These are phyloP conservation scores for Propithecus coquereli DNA, from an alignment of 2,113 vertebrate genomes.

Conservation along the genomic window DNA sequence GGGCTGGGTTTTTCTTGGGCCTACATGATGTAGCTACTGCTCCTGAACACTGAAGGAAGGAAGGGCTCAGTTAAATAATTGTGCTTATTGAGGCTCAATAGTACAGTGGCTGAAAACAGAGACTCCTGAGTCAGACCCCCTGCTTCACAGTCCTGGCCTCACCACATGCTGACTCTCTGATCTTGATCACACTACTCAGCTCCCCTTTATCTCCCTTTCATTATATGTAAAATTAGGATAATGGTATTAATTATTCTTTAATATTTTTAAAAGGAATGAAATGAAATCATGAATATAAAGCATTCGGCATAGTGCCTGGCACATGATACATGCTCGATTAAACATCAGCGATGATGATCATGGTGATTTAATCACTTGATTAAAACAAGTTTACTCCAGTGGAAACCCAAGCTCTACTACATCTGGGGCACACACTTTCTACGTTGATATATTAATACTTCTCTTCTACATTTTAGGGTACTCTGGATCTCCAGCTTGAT, in stretches of 20 bases:
- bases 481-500: not conserved
- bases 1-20: not conserved
- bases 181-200: not conserved
- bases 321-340: not conserved
- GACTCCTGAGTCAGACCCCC: not conserved
- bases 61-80: not conserved
- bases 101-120: not conserved
- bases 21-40: not conserved
- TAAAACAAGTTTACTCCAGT: not conserved
- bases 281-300: not conserved
- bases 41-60: not conserved
- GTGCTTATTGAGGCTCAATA: not conserved
- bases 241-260: not conserved
- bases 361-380: not conserved
- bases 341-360: not conserved
- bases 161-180: not conserved
- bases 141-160: not conserved
- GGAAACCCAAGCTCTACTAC: not conserved
- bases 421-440: not conserved
- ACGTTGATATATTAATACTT: not conserved
- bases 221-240: not conserved
- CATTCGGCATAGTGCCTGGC: not conserved
- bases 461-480: not conserved
- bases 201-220: not conserved
- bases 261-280: not conserved